Evolutionary conservation across 2,797 vertebrate species (phyloP).

Genomic region (Benthosema pterotum): DNA sequence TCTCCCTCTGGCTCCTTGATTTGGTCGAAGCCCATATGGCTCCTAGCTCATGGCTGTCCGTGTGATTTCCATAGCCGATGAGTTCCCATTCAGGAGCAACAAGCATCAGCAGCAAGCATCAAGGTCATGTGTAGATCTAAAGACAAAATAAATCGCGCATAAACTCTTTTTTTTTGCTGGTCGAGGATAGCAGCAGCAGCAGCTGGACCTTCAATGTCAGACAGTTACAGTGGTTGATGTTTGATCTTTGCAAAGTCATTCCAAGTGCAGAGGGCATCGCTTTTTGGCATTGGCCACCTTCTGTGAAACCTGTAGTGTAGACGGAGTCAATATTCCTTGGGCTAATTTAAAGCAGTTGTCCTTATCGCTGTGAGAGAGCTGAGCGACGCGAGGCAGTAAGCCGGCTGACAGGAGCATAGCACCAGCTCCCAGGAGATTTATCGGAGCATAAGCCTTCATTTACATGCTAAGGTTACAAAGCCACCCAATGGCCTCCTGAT

Average conservation of each 20-base stretch:
- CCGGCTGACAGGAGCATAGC: constrained; percentile 43
- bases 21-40: constrained; percentile 50
- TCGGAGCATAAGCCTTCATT: constrained; percentile 68
- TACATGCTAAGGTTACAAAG: constrained; percentile 69
- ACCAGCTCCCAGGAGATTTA: constrained; percentile 65
- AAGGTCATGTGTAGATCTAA: constrained; percentile 52
- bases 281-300: constrained; percentile 65
- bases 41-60: too few relatives aligned
- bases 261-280: constrained; percentile 46
- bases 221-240: constrained; percentile 44
- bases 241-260: constrained; percentile 67
- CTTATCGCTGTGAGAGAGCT: constrained; percentile 58
- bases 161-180: constrained; percentile 29
- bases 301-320: constrained; percentile 60
- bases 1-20: constrained; percentile 21
- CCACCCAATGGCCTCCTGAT: constrained; percentile 68
- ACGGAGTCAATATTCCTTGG: constrained; percentile 69
- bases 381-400: constrained; percentile 69
- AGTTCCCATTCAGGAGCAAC: constrained; percentile 48
- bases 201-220: constrained; percentile 62
- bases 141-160: constrained; percentile 39
- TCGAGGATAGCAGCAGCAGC: constrained; percentile 45
- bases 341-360: constrained; percentile 66
- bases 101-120: constrained; percentile 56
- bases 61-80: too few relatives aligned